Evolutionary conservation across 2,888 invertebrate genomes (phyloP), one percentile per base, ranked within the genome.

Genomic region (Lepidocyrtoides sp.): DNA sequence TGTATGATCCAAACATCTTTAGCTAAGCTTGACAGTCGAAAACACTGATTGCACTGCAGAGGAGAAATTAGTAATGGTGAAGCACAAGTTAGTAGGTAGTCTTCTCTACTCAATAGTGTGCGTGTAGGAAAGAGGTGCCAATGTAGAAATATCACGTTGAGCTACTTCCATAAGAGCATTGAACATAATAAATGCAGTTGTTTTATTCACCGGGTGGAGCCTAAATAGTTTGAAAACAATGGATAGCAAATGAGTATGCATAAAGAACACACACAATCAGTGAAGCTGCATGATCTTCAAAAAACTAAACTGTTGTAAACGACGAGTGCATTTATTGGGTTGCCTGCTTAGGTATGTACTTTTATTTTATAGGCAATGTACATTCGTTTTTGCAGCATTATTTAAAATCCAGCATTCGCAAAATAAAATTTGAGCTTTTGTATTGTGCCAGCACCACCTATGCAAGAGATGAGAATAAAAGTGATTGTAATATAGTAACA

Each of bases 1-100:
- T 36, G 36, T 17, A 72, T 23, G 23, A 41, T 5, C n/a, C 32
- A 72, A 54, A 32, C 85, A 85, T 85, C 85, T 85, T 72, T 41
- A 85, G 41, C 57, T 48, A 48, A 14, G 48, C 48, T 10, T n/a
- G 48, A 48, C 48, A 63, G 63, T 14, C 63, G 12, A 23, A 26
- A 57, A 57, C 63, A 29, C 63, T 29, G 63, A 57, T 63, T 69
- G 36, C 23, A 69, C 8, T 32, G 69, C n/a, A 41, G n/a, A 41
- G 41, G 54, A 0, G 1, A 36, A 69, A 69, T 36, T 69, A 36
- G 36, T 69, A 69, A 26, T 29, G 29, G 63, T 63, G 29, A 63
- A 63, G 63, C n/a, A 29, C 26, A 23, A 29, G 29, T 63, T n/a
- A n/a, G n/a, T n/a, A n/a, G n/a, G n/a, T n/a, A n/a, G n/a, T n/a